These are phyloP conservation scores for Etheostoma nigrum DNA, from an alignment of 2,797 vertebrate species.

Conservation along the genomic window DNA sequence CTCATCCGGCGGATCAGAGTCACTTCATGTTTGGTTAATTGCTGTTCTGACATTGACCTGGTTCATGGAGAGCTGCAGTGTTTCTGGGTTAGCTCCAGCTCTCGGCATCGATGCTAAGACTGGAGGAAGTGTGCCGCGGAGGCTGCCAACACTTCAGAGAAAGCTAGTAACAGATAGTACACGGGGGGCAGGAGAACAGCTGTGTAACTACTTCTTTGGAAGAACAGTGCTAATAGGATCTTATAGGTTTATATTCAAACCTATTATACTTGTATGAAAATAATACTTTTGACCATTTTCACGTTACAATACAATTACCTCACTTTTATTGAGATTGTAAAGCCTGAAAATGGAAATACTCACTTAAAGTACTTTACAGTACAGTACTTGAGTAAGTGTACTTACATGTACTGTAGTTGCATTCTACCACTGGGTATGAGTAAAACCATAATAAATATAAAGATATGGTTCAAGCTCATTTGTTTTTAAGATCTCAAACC, in stretches of 20 bases:
- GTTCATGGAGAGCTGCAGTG: slow-evolving; percentile 13
- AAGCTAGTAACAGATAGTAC: neutral
- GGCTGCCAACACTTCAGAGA: slow-evolving; percentile 3
- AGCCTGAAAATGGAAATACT: too few species aligned
- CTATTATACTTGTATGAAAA: neutral
- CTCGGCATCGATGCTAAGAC: slow-evolving; percentile 7
- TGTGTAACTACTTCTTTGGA: neutral
- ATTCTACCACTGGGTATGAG: too few species aligned
- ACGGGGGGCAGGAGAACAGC: neutral
- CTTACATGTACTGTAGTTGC: too few species aligned
- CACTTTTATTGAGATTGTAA: neutral
- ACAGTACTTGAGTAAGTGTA: too few species aligned
- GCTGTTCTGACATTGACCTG: slow-evolving; percentile 45
- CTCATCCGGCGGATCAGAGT: slow-evolving; percentile 3
- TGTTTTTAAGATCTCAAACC: too few species aligned
- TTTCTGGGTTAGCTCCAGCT: slow-evolving; percentile 39
- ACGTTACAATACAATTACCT: neutral
- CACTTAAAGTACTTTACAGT: too few species aligned
- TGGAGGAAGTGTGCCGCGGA: slow-evolving; percentile 11
- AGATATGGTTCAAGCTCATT: too few species aligned
- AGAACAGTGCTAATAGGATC: neutral
- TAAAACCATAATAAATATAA: too few species aligned
- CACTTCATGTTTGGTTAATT: slow-evolving; percentile 7
- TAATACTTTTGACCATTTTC: neutral
- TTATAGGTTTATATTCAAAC: neutral